Conservation (phyloP, 2,797 vertebrate species). For the Pygocentrus nattereri region DNA sequence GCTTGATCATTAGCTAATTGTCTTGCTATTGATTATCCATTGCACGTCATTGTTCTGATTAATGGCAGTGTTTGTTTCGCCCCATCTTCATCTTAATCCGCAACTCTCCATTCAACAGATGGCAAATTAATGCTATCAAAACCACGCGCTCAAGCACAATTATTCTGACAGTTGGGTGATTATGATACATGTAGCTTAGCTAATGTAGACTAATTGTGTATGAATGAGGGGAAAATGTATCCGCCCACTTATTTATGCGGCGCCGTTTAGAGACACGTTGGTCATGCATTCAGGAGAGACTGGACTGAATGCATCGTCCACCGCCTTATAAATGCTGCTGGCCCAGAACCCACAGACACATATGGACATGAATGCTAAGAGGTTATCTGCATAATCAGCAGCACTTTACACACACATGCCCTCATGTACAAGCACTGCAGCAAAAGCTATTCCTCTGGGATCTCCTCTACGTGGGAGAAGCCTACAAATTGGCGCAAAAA, state of each 20-base stretch:
- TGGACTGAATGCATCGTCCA: background rate
- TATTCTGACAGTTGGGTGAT: slow-evolving; percentile 55
- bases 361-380: background rate
- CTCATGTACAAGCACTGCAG: background rate
- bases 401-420: slow-evolving; percentile 18
- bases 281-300: background rate
- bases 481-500: slow-evolving; percentile 32
- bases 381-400: slow-evolving; percentile 14
- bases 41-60: slow-evolving; percentile 39
- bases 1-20: slow-evolving; percentile 25
- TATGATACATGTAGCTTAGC: slow-evolving; percentile 58
- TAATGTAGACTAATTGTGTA: slow-evolving; percentile 53
- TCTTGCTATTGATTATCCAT: slow-evolving; percentile 51
- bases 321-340: background rate
- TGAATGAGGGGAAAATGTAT: slow-evolving; percentile 36
- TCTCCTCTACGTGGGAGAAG: background rate
- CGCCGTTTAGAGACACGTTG: background rate
- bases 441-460: slow-evolving; percentile 10
- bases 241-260: slow-evolving; percentile 8
- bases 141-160: slow-evolving; percentile 41
- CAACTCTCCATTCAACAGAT: slow-evolving; percentile 54
- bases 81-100: slow-evolving; percentile 36
- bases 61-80: slow-evolving; percentile 29
- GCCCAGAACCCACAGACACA: background rate
- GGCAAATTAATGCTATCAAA: slow-evolving; percentile 58